A percentile compares a stretch with the other conserved stretches of the same genome.
Evolutionary conservation across 2,888 invertebrate species (phyloP).

Genomic region (Diarsia rubi): DNA sequence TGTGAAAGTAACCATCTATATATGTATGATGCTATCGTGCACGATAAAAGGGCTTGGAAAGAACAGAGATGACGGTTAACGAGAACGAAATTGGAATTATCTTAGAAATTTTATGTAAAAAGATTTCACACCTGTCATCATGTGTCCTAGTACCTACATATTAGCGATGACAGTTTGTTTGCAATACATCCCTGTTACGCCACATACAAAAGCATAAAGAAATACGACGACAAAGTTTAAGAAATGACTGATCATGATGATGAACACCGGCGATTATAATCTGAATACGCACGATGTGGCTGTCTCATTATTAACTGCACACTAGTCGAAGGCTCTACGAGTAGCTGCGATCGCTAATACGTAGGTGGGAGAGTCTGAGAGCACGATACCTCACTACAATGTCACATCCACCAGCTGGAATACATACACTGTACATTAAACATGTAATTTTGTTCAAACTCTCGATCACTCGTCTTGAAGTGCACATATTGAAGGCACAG

Average conservation of each 20-base stretch:
- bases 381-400: conserved; percentile 26
- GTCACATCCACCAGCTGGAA: conserved; percentile 37
- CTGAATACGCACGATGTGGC: not conserved
- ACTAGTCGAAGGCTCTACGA: no score
- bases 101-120: conserved; percentile 12
- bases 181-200: not conserved
- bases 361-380: conserved; percentile 1
- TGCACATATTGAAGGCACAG: conserved; percentile 59
- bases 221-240: not conserved
- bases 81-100: not conserved
- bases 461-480: conserved; percentile 47
- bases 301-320: not conserved
- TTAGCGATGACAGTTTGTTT: conserved; percentile 17
- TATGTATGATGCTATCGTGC: conserved; percentile 59
- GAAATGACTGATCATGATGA: not conserved
- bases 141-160: conserved; percentile 17
- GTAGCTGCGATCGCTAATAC: conserved; percentile 20
- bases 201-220: conserved; percentile 3
- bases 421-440: conserved; percentile 60
- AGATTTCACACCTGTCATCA: not conserved
- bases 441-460: conserved; percentile 32
- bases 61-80: not conserved
- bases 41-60: not conserved
- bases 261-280: not conserved
- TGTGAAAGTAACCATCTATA: conserved; percentile 57